Percentiles rank a stretch among this genome's conserved stretches.
These are phyloP conservation scores for Centruroides vittatus DNA, from an alignment of 1,140 invertebrate species.

Conservation along the genomic window DNA sequence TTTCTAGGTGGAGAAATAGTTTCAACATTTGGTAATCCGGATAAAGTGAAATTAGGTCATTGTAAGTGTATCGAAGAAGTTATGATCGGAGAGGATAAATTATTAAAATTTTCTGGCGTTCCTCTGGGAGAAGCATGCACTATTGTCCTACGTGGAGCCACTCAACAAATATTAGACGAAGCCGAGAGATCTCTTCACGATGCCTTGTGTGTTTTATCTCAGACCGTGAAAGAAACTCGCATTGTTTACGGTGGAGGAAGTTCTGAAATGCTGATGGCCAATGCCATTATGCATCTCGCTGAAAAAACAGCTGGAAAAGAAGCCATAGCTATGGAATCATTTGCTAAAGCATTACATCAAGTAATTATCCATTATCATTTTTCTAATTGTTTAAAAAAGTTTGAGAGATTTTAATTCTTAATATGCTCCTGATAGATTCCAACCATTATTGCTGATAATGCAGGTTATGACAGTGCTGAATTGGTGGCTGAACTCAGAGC, in stretches of 20 bases:
- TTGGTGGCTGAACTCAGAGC: slow-evolving; percentile 61
- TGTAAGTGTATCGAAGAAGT: slow-evolving; percentile 96
- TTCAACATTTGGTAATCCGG: slow-evolving; percentile 93
- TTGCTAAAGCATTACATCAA: slow-evolving; percentile 62
- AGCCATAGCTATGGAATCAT: slow-evolving; percentile 92
- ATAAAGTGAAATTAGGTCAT: slow-evolving; percentile 76
- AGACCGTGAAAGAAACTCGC: slow-evolving; percentile 84
- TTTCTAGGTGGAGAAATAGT: slow-evolving; percentile 79
- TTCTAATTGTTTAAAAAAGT: too few relatives aligned
- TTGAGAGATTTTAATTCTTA: too few relatives aligned
- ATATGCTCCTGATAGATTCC: slow-evolving; percentile 52
- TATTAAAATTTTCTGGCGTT: slow-evolving; percentile 91
- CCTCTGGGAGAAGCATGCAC: slow-evolving; percentile 92
- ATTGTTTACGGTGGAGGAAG: slow-evolving; percentile 86
- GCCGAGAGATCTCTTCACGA: slow-evolving; percentile 96
- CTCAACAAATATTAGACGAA: slow-evolving; percentile 97
- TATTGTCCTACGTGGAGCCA: slow-evolving; percentile 93
- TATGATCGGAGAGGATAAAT: slow-evolving; percentile 94
- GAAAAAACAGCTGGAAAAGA: slow-evolving; percentile 91
- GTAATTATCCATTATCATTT: slow-evolving; percentile 17
- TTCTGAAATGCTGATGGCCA: slow-evolving; percentile 93
- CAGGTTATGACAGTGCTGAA: slow-evolving; percentile 93
- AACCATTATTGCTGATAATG: slow-evolving; percentile 94
- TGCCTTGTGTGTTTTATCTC: slow-evolving; percentile 89
- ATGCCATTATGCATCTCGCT: slow-evolving; percentile 68